Evolutionary conservation across 2,888 invertebrate species (phyloP), one percentile per base, ranked within the genome.

Genomic region (Caenorhabditis plicata): DNA sequence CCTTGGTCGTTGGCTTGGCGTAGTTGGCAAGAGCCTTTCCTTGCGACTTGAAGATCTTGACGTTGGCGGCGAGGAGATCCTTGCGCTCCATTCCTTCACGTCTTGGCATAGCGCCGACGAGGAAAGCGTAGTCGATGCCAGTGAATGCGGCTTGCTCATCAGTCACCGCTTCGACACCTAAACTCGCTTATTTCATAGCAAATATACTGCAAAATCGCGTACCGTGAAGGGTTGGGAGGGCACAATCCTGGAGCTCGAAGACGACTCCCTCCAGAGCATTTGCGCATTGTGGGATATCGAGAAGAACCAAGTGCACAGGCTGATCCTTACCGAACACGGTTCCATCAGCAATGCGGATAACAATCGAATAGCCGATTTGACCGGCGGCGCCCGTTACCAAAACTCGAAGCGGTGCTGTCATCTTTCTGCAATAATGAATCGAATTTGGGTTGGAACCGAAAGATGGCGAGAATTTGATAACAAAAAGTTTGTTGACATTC

Each of bases 81-180:
- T 96, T 98, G 51, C 98, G 87, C 83, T 98, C 96, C 98, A 98
- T 99, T 47, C 96, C 96, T 82, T 91, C 88, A 80, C 89, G 90
- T 48, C 98, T 88, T 1, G 98, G 98, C 95, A 96, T 95, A 23
- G 96, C 89, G 27, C 98, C 98, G 38, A 98, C 94, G 57, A 98
- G 85, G 82, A 98, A 94, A 32, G 94, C 96, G 45, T 92, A 92
- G 68, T 92, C 90, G 41, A 93, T 90, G 84, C 93, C 90, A 81
- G 90, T 90, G 83, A 98, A 98, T n/a, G 92, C 98, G 55, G 87
- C 89, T 58, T 87, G 88, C 43, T 91, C 91, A 80, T 91, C 90
- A 65, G 88, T 88, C 17, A 94, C 93, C 3, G 92, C 88, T 2
- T 92, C 85, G 17, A 95, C 89, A 57, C 85, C 87, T 87, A 69